Evolutionary conservation across 2,888 invertebrate species (phyloP), one percentile per base, ranked within the genome.

Genomic region (Meandrusa payeni): DNA sequence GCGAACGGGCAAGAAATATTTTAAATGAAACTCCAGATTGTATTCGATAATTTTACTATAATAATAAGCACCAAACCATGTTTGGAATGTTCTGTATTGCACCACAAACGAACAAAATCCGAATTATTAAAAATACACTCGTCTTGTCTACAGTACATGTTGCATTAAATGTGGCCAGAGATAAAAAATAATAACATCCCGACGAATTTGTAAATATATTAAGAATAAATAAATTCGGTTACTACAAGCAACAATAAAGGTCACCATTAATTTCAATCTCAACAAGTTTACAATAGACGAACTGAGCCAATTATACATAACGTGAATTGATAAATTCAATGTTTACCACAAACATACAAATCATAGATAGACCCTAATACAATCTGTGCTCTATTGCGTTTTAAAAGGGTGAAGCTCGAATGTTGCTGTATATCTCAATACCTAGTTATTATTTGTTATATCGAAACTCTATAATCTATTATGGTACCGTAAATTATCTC

Each of bases 71-170:
- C 86, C 85, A 86, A 85, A 86, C 83, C 68, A 78, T 57, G 85
- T 86, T 85, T 82, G 86, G 85, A 86, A 86, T 86, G 86, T 85
- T 79, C 80, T 71, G 75, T 82, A 83, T 85, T 85, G 85, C 85
- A 85, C 83, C 77, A 76, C 70, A 70, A 65, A 58, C 69, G 74
- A 78, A 78, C 71, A 73, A 65, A 71, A 72, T 65, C 69, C 69
- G 73, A 76, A 76, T 54, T 69, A 59, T 57, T 63, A 55, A 56
- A 57, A 64, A 60, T 64, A 75, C 57, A 64, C 57, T 45, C 60
- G 52, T 59, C 15, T 15, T 54, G 57, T 64, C n/a, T 50, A 29
- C 22, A 38, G 57, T 61, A 66, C 59, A 66, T 60, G 57, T 48
- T 54, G 54, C 47, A 54, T 43, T 56, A 52, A 41, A 54, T 58